Base-by-base conservation (phyloP, 2,888 invertebrate species). In the Hirudinaria manillensis region DNA sequence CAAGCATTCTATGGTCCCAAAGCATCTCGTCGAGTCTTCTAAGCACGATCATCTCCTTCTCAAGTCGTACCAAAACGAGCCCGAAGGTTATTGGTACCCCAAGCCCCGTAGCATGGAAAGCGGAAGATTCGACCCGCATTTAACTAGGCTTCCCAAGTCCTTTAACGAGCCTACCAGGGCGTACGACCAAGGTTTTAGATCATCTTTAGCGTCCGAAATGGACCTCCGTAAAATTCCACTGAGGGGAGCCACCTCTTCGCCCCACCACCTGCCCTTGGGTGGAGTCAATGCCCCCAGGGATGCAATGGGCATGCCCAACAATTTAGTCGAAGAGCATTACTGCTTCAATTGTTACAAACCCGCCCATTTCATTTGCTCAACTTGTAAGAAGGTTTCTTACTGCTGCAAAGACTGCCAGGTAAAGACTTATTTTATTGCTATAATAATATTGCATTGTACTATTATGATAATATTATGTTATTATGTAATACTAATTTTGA, bases 331-430 rank as follows among this genome's bases (percentile, higher is more conserved):
- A 34, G 74, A 68, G 34, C 72, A 36, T 24, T 66, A 24, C 36
- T 76, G 76, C 51, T 38, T 32, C 61, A 70, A 51, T 38, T 76
- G 76, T 27, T 27, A 36, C 32, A 56, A 71, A 29, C 29, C 53
- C 13, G 76, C 76, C 75, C 74, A 68, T 27, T 76, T 76, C 53
- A 32, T 76, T 45, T 76, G 76, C 36, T 76, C 76, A 24, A 70
- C 75, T 24, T 76, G 76, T 56, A 76, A 72, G 24, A 75, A 61
- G 10, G 76, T 75, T 32, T 67, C 70, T 29, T 76, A 76, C 75
- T 76, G 76, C 66, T 71, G 75, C 55, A 61, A 51, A 6, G 65
- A 72, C 10, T 77, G 77, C 66, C 76, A 75, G 74, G 75, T 77
- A 34, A 27, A 55, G 24, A 24, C 29, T 61, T 61, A 45, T 45